Evolutionary conservation across 2,113 vertebrate genomes (phyloP).

Genomic region (Anolis sagrei): DNA sequence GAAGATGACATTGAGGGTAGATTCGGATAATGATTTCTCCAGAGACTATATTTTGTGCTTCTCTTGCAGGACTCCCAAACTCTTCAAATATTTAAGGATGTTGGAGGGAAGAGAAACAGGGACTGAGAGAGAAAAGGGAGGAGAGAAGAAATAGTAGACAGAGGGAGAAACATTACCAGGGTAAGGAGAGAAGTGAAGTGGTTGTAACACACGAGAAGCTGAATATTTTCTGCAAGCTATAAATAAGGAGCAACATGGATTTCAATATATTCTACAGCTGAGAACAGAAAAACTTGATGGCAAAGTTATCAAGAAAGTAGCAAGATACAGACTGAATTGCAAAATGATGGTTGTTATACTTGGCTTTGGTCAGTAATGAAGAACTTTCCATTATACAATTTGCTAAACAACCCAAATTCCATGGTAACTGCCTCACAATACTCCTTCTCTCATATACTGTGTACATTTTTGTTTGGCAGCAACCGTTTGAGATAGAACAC

Average conservation of each 20-base stretch:
- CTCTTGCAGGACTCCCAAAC: too few relatives aligned
- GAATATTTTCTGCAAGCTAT: not conserved
- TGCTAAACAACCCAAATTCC: constrained; percentile 70
- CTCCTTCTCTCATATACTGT: constrained; percentile 27
- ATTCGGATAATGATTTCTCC: too few relatives aligned
- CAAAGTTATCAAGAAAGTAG: not conserved
- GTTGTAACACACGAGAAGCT: not conserved
- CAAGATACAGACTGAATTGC: constrained; percentile 32
- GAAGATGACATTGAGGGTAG: too few relatives aligned
- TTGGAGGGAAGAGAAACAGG: too few relatives aligned
- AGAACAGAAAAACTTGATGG: constrained; percentile 27
- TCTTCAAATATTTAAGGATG: too few relatives aligned
- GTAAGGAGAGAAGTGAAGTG: not conserved
- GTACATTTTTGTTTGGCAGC: constrained; percentile 24
- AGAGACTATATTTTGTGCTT: too few relatives aligned
- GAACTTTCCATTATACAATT: constrained; percentile 62
- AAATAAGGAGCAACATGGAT: not conserved
- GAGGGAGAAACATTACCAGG: not conserved
- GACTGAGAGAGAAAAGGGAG: too few relatives aligned
- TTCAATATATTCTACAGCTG: constrained; percentile 38
- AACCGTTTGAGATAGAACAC: not conserved
- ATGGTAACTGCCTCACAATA: constrained; percentile 60
- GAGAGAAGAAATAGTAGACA: not conserved
- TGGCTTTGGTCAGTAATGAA: constrained; percentile 46
- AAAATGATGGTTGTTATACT: constrained; percentile 56